Base-by-base conservation (phyloP, 2,113 vertebrate species). In the Prunella fulvescens region DNA sequence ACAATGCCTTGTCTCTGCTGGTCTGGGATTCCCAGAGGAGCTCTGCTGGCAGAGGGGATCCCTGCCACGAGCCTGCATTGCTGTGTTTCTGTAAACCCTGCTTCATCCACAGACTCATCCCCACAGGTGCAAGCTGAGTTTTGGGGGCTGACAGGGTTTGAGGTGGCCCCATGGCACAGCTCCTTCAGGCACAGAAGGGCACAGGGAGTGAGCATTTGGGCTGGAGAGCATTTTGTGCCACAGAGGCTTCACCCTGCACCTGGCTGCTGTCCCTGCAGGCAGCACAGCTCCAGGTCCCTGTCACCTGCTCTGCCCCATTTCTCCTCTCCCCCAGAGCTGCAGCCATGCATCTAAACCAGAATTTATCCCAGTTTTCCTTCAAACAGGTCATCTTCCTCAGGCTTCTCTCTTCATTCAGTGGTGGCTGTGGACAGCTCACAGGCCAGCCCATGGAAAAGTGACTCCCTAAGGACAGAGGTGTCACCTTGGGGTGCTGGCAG, bases 51-150 rank as follows among this genome's bases (percentile, higher is more conserved):
- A 58, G 48, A 25, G 7, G 19, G 7, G n/a, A 73, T 61, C 71
- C 66, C 42, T 42, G 33, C 48, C 29, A 1, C 9, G 44, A 19
- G 44, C 6, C 1, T 42, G 9, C 71, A 10, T 11, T 5, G 9
- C 35, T n/a, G 40, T 18, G 17, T 14, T 47, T 56, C 9, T 35
- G 10, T 10, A 4, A 48, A 5, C 13, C 16, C 45, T 45, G 58
- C 25, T 37, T 26, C 19, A 29, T 61, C n/a, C 74, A n/a, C 2
- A 12, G 10, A 42, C 24, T 8, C 2, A 0, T 8, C 61, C 28
- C 70, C 28, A 11, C 1, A 48, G 22, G 35, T 6, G 3, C 17
- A 11, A 22, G 12, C 0, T 0, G 33, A 18, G 3, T 6, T 81
- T 80, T n/a, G 23, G 33, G 57, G 54, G 31, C 33, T 61, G 65